Evolutionary conservation across 2,113 vertebrate genomes (phyloP), one percentile per base, ranked within the genome.

Genomic region (Heterotis niloticus): DNA sequence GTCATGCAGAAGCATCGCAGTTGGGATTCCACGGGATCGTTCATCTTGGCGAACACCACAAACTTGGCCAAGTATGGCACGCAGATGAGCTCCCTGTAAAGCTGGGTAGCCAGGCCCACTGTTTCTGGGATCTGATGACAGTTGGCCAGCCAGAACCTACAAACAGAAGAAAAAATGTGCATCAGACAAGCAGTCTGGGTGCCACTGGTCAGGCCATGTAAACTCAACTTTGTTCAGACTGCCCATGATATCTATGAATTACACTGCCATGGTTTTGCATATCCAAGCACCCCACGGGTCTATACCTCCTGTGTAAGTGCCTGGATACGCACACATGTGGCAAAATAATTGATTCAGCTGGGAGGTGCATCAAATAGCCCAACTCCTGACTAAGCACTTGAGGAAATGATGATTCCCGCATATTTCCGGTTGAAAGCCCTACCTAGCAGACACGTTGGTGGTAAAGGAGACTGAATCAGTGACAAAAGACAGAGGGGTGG

Each of bases 21-120:
- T 67, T 88, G 94, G 64, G 98, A 97, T 87, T 99, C 98, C 83
- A 99, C 92, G 0, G 95, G 92, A 83, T 99, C 98, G 9, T 98
- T 98, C 91, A 94, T 98, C 92, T 99, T 99, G 81, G 98, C 97
- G 87, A 99, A 99, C 87, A 99, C 96, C 82, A 99, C 97, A 83
- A 99, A 99, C 90, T 99, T 99, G 87, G 98, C 98, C 97, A 99
- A 96, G 73, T 99, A 99, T 60, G 98, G 98, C 79, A 99, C 96
- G 0, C 97, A 99, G 91, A 99, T 99, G 84, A 99, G 89, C 87
- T 99, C 98, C 82, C 96, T 91, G 86, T 99, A 99, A 77, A 99
- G 93, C 84, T 99, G 98, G 0, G 93, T 93, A 84, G 97, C 97
- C 85, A 99, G 84, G 29, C 94, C 93, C 65, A 99, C 98, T 0